Base-by-base conservation (phyloP, 2,113 vertebrate species). In the Hypanus sabinus region DNA sequence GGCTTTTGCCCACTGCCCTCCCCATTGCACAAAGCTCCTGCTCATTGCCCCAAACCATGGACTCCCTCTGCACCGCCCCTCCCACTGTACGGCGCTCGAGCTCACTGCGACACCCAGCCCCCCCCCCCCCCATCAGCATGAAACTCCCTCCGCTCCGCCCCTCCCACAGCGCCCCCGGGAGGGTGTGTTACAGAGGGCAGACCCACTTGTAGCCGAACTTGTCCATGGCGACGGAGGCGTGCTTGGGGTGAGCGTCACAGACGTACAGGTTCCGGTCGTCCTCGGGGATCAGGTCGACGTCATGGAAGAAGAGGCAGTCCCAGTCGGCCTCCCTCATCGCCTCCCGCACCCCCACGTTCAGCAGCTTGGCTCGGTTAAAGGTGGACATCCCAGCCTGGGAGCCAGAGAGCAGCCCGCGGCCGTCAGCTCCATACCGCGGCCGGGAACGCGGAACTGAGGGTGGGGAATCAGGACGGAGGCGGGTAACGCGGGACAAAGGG, bases 201-300 rank as follows among this genome's bases (percentile, higher is more conserved):
- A 95, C 97, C n/a, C 94, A 98, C 97, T 97, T 97, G 96, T 98
- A 98, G 71, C 97, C 96, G 55, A 98, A 98, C 95, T 98, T 98
- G 96, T 98, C 96, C 95, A 97, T 98, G 94, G 97, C 98, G 73
- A 97, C 95, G 62, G 98, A 97, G 0, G 96, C 97, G 11, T 97
- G 97, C 75, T 97, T 97, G 18, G 97, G 97, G 94, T 97, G 96
- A 94, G 94, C 60, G 94, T 97, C 96, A 1, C 97, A 98, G 30
- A 94, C 83, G 93, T 98, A 98, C 0, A 95, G 94, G 95, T 97
- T 98, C 94, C 97, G 96, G 85, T 98, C 97, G 0, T 98, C 97
- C 94, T 98, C 97, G 0, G 97, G 97, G 80, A 98, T 97, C 11
- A 98, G 96, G 94, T 98, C 98, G 46, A 98, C 97, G 0, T 97